Conservation (phyloP, 2,113 vertebrate genomes). For the Etheostoma cragini region DNA sequence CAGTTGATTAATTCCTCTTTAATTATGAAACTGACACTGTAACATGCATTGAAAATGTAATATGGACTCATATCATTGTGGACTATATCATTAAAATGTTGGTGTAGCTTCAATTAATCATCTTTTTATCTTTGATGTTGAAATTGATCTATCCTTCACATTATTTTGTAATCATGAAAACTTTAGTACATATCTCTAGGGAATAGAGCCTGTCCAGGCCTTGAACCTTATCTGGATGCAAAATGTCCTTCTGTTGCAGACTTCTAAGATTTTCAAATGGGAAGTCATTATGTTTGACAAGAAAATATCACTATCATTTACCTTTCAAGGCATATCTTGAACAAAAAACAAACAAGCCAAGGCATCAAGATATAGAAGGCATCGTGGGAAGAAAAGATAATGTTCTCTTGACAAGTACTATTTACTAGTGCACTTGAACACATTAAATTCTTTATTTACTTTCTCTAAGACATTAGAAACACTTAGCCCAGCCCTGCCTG, state of each 20-base stretch:
- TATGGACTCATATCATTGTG: constrained; percentile 12
- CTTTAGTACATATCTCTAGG: constrained; percentile 19
- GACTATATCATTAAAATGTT: constrained; percentile 19
- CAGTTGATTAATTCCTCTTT: neutral
- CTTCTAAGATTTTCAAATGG: constrained; percentile 70
- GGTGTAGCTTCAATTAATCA: constrained; percentile 2
- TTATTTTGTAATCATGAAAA: constrained; percentile 30
- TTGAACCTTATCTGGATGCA: constrained; percentile 57
- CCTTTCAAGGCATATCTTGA: constrained; percentile 65
- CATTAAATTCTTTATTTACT: constrained; percentile 75
- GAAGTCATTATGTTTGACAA: constrained; percentile 72
- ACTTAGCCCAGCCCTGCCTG: constrained; percentile 59
- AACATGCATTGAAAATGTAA: constrained; percentile 2
- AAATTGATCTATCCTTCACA: constrained; percentile 7
- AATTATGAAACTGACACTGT: constrained; percentile 7
- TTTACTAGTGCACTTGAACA: constrained; percentile 65
- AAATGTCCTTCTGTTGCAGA: constrained; percentile 37
- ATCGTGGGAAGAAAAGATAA: constrained; percentile 66
- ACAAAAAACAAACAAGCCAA: constrained; percentile 72
- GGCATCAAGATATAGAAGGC: constrained; percentile 54
- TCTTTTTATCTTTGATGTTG: constrained; percentile 17
- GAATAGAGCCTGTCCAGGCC: constrained; percentile 26
- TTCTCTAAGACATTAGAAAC: constrained; percentile 68
- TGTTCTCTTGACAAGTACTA: constrained; percentile 73
- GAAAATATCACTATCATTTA: constrained; percentile 75